Evolutionary conservation across 23 tunicate species (phyloP).

Genomic region (Halocynthia aurantium): DNA sequence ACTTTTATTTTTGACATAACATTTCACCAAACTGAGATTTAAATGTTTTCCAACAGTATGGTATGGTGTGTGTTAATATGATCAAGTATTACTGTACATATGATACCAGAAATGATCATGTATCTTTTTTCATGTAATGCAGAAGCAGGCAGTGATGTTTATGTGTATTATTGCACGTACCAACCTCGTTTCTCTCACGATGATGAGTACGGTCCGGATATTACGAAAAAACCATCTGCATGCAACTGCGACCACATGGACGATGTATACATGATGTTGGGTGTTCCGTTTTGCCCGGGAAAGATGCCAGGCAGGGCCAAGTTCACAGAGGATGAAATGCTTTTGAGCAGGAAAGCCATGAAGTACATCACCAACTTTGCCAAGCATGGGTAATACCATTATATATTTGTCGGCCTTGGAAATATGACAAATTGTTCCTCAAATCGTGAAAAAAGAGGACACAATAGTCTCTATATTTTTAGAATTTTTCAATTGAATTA

Average conservation of each 20-base stretch:
- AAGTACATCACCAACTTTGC: constrained; percentile 22
- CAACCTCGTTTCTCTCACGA: not conserved
- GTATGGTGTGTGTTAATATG: too few relatives aligned
- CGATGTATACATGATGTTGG: constrained; percentile 5
- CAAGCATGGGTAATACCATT: not conserved
- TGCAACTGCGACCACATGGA: constrained; percentile 15
- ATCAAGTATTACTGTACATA: too few relatives aligned
- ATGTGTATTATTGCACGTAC: too few relatives aligned
- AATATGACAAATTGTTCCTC: not conserved
- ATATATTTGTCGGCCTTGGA: not conserved
- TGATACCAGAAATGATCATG: too few relatives aligned
- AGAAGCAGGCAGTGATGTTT: too few relatives aligned
- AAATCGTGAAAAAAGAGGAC: too few relatives aligned
- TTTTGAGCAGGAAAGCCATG: constrained; percentile 16
- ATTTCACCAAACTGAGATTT: too few relatives aligned
- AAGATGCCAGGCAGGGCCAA: not conserved
- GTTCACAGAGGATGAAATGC: constrained; percentile 15
- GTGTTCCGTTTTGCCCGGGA: constrained; percentile 2
- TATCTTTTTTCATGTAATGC: too few relatives aligned
- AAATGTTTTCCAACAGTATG: too few relatives aligned
- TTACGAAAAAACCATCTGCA: not conserved
- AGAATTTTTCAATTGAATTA: not conserved
- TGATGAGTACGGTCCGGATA: constrained; percentile 1
- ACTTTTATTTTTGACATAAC: too few relatives aligned
- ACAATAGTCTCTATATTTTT: too few relatives aligned